phyloP scores from a whole-genome alignment of 2,888 invertebrate species.

The Emesis russula region DNA sequence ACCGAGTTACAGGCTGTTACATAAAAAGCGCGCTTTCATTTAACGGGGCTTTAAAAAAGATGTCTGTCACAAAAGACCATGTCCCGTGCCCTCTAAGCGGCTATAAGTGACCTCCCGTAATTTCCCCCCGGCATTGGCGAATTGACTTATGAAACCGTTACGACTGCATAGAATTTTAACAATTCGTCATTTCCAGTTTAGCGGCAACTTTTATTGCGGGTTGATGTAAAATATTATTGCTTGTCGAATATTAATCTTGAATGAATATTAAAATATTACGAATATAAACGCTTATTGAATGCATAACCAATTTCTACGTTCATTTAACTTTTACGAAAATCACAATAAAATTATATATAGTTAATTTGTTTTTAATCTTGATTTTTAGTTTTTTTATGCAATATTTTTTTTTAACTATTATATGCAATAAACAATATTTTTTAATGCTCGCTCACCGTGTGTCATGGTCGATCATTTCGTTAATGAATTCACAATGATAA shows the following conservation, averaged over 20 bases:
- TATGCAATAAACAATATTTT: too few species aligned
- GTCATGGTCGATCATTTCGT: too few species aligned
- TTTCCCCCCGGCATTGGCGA: constrained; percentile 87
- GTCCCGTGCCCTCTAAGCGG: constrained; percentile 52
- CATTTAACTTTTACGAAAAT: not conserved
- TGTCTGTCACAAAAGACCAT: not conserved
- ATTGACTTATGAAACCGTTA: constrained; percentile 88
- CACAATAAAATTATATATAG: too few species aligned
- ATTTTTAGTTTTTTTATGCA: too few species aligned
- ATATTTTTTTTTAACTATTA: too few species aligned
- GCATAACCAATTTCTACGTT: constrained; percentile 3
- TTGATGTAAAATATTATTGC: constrained; percentile 10
- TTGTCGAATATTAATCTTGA: constrained; percentile 17
- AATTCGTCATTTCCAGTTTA: constrained; percentile 81
- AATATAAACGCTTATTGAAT: not conserved
- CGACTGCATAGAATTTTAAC: constrained; percentile 85
- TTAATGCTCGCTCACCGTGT: too few species aligned
- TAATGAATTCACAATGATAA: too few species aligned
- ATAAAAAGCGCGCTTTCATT: constrained; percentile 10
- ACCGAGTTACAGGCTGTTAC: not conserved
- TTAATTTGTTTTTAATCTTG: too few species aligned
- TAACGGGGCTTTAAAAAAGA: constrained; percentile 14
- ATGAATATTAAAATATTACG: constrained; percentile 26
- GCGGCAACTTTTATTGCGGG: not conserved
- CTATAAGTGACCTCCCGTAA: constrained; percentile 78